Evolutionary conservation across 2,888 invertebrate species (phyloP), one percentile per base, ranked within the genome.

Genomic region (Drosophila anceps): DNA sequence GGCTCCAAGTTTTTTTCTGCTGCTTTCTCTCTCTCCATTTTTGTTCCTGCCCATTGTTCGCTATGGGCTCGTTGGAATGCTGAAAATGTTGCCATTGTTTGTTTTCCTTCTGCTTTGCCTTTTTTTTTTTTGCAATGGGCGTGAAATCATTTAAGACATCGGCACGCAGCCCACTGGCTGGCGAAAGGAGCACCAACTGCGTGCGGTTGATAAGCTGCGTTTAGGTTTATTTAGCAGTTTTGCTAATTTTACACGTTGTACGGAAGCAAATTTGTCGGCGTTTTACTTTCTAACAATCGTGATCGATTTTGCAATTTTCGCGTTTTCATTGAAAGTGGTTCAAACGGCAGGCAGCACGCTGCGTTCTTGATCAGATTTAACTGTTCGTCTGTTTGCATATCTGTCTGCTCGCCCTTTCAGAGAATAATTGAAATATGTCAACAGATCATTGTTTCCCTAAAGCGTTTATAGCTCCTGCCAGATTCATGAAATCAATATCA

Each of bases 61-160:
- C 18, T 48, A 29, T 33, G 54, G 46, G 37, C 29, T 51, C 31
- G 51, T 55, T 37, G 66, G 64, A 57, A 74, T 70, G 33, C 61
- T 51, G 37, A 59, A 46, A 73, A 66, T 79, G 71, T 64, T 65
- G 69, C 70, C 69, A 86, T 86, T 84, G 84, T 88, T 88, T 83
- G 86, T 54, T 67, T 62, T 33, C 44, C 24, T n/a, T 10, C 85
- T 83, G 86, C 51, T 67, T 62, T 33, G 35, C 24, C 12, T 10
- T 35, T 33, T 54, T 73, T 69, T 66, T 88, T 73, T 77, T 88
- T 73, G 58, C 64, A 73, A 65, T 67, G 87, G 79, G 72, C 89
- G 81, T 83, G 60, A 80, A 76, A 86, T 76, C 66, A 64, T 66
- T 60, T 69, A 43, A 41, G 31, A 10, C 59, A 24, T 44, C 18